Evolutionary conservation across 2,113 vertebrate genomes (phyloP), one percentile per base, ranked within the genome.

Genomic region (Mastomys natalensis): DNA sequence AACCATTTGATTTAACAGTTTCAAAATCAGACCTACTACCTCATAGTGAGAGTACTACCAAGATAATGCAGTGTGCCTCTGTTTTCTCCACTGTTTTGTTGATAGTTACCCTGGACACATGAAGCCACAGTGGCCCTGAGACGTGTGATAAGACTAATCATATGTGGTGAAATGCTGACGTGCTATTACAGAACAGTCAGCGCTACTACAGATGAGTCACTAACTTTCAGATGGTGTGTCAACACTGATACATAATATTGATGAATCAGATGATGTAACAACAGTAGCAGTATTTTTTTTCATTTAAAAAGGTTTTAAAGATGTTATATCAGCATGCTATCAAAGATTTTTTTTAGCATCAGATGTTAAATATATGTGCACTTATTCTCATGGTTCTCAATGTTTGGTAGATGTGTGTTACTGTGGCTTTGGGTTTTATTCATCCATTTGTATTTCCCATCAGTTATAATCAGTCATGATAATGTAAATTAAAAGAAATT

Each of bases 101-200:
- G 78, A 76, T 40, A 87, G 80, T 94, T 77, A 74, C 60, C 62
- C 68, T n/a, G 74, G 62, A 92, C 6, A 76, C 73, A 89, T 62
- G 80, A 93, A 86, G 84, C 48, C 77, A 58, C 72, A 13, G 11
- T 40, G 43, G 43, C 31, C 40, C 73, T 37, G 5, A 29, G 48
- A 95, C 85, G 55, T 34, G 60, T 73, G 77, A 80, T 90, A 48
- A 64, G 29, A 78, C 21, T 48, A 82, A 66, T 43, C 24, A 34
- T 26, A 7, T 0, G 0, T 90, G 74, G 64, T 64, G 29, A 86
- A 60, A 92, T 13, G 15, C 55, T 97, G 70, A 91, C 1, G 10
- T 51, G 40, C 2, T 26, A 9, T 51, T 74, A 64, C 1, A 72
- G 51, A 70, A 68, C 29, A 64, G 45, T 77, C 64, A 53, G 22